Percentiles rank a stretch among this genome's conserved stretches.
Conservation (phyloP, 2,113 vertebrate species). For the Rhagologus leucostigma region DNA sequence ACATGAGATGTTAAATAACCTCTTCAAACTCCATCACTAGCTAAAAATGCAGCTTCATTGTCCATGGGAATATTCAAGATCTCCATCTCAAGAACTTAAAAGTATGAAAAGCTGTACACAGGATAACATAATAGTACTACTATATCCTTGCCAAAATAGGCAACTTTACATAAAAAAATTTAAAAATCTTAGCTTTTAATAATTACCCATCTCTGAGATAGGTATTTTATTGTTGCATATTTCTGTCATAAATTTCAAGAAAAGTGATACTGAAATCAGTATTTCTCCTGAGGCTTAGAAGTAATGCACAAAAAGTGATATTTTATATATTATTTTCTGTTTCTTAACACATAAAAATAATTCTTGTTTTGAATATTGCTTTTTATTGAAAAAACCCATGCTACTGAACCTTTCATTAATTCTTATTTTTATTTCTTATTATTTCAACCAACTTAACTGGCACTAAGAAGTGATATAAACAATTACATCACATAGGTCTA, state of each 20-base stretch:
- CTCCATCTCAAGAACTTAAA: background rate
- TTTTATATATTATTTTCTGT: background rate
- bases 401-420: background rate
- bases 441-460: background rate
- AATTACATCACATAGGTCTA: background rate
- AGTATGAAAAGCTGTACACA: background rate
- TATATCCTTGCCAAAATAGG: background rate
- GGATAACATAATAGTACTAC: background rate
- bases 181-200: background rate
- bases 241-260: background rate
- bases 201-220: background rate
- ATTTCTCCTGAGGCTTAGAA: background rate
- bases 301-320: background rate
- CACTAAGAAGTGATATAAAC: background rate
- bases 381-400: background rate
- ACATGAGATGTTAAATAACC: background rate
- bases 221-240: background rate
- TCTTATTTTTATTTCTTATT: background rate
- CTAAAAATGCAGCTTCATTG: background rate
- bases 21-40: background rate
- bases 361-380: background rate
- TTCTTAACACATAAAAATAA: background rate
- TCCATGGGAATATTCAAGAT: background rate
- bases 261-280: background rate
- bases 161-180: background rate